Evolutionary conservation across 2,113 vertebrate genomes (phyloP).

Genomic region (Corythaixoides concolor): DNA sequence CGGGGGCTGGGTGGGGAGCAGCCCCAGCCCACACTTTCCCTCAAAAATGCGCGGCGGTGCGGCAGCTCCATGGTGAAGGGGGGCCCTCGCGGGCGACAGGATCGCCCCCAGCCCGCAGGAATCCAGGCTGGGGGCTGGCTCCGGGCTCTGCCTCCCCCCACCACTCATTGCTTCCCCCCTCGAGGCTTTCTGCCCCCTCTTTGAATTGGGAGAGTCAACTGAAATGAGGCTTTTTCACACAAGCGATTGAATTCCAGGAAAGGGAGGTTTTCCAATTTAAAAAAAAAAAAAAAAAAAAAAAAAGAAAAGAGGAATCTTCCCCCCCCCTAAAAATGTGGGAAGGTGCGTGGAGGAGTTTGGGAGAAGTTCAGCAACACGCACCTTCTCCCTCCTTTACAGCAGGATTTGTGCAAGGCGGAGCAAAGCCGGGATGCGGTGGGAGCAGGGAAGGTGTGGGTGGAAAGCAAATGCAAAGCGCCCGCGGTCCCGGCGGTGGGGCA

Average conservation of each 20-base stretch:
- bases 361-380: neutral
- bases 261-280: neutral
- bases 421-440: neutral
- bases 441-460: neutral
- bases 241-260: neutral
- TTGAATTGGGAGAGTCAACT: neutral
- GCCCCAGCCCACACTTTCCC: neutral
- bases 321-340: neutral
- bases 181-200: neutral
- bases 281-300: neutral
- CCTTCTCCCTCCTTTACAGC: neutral
- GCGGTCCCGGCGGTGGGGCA: neutral
- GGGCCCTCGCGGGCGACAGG: accelerated
- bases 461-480: accelerated
- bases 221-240: accelerated
- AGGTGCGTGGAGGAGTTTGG: neutral
- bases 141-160: neutral
- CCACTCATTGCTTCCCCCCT: neutral
- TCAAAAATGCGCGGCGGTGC: neutral
- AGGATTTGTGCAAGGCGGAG: neutral
- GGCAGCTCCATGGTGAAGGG: neutral
- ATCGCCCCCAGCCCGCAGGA: neutral
- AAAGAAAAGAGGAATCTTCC: neutral
- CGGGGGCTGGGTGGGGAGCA: neutral
- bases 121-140: neutral